Percentiles rank a stretch among this genome's conserved stretches.
phyloP scores from a whole-genome alignment of 2,888 invertebrate genomes.

The Polia nebulosa region DNA sequence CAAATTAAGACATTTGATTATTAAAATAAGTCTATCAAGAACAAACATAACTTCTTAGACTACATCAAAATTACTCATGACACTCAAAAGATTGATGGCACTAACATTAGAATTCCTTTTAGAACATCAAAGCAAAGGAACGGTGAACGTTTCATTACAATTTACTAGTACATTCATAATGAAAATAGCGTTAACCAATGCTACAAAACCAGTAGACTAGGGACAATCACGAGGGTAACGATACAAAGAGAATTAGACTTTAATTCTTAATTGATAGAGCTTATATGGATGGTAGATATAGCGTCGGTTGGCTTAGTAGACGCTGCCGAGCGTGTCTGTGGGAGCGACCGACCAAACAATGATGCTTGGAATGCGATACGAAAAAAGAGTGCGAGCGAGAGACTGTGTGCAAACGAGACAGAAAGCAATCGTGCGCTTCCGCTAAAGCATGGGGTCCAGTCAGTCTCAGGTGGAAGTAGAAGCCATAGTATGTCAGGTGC shows the following conservation, averaged over 20 bases:
- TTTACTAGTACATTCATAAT: conserved; percentile 61
- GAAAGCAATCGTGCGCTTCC: conserved; percentile 76
- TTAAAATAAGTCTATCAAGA: neutral
- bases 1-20: neutral
- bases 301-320: conserved; percentile 60
- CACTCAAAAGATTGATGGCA: conserved; percentile 22
- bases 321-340: conserved; percentile 81
- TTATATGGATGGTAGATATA: conserved; percentile 59
- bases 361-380: conserved; percentile 85
- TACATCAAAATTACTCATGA: conserved; percentile 3
- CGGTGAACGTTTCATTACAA: conserved; percentile 57
- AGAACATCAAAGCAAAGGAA: conserved; percentile 48
- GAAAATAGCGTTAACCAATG: conserved; percentile 64
- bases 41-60: neutral
- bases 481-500: conserved; percentile 33
- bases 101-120: conserved; percentile 30
- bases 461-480: conserved; percentile 65
- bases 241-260: conserved; percentile 57
- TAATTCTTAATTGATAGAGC: conserved; percentile 67
- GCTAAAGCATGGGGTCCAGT: conserved; percentile 63
- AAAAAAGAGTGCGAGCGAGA: conserved; percentile 77
- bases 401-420: conserved; percentile 64
- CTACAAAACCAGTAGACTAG: conserved; percentile 58
- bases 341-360: conserved; percentile 84
- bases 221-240: conserved; percentile 19